Conservation (phyloP, 2,888 invertebrate species). For the Trichogramma evanescens region DNA sequence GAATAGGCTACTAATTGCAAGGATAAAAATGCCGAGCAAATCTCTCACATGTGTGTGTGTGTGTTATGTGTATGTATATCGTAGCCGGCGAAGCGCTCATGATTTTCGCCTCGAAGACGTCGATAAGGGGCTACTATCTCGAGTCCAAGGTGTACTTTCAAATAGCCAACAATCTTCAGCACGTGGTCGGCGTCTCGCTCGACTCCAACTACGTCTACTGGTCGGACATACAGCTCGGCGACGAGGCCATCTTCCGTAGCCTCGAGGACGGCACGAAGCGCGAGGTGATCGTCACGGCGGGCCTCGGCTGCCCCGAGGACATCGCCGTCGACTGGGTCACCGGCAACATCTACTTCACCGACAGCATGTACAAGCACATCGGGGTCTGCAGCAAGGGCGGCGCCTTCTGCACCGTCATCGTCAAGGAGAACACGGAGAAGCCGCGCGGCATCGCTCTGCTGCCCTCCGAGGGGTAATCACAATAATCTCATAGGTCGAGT, state of each 20-base stretch:
- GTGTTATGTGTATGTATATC: constrained; percentile 8
- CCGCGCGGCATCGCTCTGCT: constrained; percentile 66
- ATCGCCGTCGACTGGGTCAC: constrained; percentile 73
- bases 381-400: constrained; percentile 69
- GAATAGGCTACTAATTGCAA: background rate
- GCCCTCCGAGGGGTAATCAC: constrained; percentile 58
- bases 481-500: no score
- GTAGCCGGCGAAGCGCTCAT: constrained; percentile 61
- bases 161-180: constrained; percentile 51
- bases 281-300: constrained; percentile 50
- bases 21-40: background rate
- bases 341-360: constrained; percentile 76
- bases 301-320: constrained; percentile 67
- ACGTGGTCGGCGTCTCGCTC: constrained; percentile 62
- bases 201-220: constrained; percentile 70
- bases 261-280: constrained; percentile 56
- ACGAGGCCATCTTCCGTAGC: constrained; percentile 65
- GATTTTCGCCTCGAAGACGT: constrained; percentile 60
- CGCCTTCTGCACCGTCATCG: constrained; percentile 57
- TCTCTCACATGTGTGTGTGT: constrained; percentile 8
- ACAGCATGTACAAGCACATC: constrained; percentile 62
- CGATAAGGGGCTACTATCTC: constrained; percentile 60
- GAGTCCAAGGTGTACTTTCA: constrained; percentile 50
- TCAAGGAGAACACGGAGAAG: constrained; percentile 56
- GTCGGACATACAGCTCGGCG: constrained; percentile 65